Percentiles rank a stretch among this genome's conserved stretches.
These are phyloP conservation scores for Bradypodion ventrale DNA, from an alignment of 2,797 vertebrate genomes.

Conservation along the genomic window DNA sequence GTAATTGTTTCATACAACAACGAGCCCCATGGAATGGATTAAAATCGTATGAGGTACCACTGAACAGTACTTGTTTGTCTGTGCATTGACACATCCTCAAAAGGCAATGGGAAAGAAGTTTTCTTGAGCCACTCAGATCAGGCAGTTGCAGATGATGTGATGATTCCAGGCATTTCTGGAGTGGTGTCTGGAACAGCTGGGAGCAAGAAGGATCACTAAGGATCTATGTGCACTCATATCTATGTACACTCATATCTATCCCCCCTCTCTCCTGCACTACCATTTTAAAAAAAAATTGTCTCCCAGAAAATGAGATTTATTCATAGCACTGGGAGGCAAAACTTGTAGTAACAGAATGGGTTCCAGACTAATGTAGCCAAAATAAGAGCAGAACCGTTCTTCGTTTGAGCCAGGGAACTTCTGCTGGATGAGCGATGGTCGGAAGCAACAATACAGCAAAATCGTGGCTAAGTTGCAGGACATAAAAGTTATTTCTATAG, in stretches of 20 bases:
- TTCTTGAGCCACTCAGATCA: not conserved
- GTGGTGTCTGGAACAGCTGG: not conserved
- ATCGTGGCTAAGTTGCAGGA: not conserved
- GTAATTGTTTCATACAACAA: too few species aligned
- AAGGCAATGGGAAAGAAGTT: not conserved
- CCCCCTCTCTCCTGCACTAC: not conserved
- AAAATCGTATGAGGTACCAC: too few species aligned
- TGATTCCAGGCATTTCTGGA: not conserved
- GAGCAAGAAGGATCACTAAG: too few species aligned
- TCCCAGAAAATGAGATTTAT: not conserved
- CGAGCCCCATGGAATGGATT: too few species aligned
- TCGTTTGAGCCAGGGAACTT: accelerated
- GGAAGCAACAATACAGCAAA: not conserved
- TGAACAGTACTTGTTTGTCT: not conserved
- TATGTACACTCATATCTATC: not conserved
- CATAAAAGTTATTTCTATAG: not conserved
- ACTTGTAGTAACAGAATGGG: not conserved
- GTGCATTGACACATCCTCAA: not conserved
- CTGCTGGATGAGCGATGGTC: too few species aligned
- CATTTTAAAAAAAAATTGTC: not conserved
- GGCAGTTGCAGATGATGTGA: not conserved
- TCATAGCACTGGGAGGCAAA: not conserved
- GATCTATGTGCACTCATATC: too few species aligned
- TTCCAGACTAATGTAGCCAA: too few species aligned
- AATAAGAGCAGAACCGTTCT: not conserved